Evolutionary conservation across 1,140 invertebrate species (phyloP), one percentile per base, ranked within the genome.

Genomic region (Antheraea mylitta): DNA sequence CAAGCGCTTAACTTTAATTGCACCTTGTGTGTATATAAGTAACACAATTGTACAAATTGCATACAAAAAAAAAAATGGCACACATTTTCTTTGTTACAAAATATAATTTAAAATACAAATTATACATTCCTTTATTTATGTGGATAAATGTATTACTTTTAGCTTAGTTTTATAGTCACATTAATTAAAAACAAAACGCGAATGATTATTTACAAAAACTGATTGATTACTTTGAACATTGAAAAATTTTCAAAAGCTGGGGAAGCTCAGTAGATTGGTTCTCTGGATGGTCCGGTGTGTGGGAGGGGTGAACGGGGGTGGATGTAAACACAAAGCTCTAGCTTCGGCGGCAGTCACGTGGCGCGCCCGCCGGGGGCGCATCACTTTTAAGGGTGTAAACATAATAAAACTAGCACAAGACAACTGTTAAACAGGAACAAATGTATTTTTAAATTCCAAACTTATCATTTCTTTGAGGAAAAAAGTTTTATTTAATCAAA

Each of bases 261-360:
- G 77, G 72, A 73, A 75, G 72, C 19, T 16, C 60, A 53, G 45
- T 2, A 53, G 77, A 69, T 74, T 73, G 62, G 66, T 61, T 58
- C 68, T 37, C 72, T 76, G 69, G 67, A 71, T 72, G 75, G 74
- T 38, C 78, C 18, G 70, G 71, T 67, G 71, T 73, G 64, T 68
- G 75, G 72, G 70, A 75, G 75, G 63, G 58, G 70, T 64, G 76
- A 71, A 53, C 45, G 75, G 67, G 71, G 65, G 74, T 72, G 83
- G 82, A 82, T 86, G 87, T 91, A 89, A 91, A 91, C 89, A 91
- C 85, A 87, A 87, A 90, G 85, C 74, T 82, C 82, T 74, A 66
- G 79, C 77, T 74, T 77, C 78, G 78, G 81, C 89, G 89, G 86
- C 87, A 91, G 89, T 91, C 87, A 89, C 89, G 87, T 89, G 89